Evolutionary conservation across 1,140 invertebrate genomes (phyloP).

Genomic region (Aricia agestis): DNA sequence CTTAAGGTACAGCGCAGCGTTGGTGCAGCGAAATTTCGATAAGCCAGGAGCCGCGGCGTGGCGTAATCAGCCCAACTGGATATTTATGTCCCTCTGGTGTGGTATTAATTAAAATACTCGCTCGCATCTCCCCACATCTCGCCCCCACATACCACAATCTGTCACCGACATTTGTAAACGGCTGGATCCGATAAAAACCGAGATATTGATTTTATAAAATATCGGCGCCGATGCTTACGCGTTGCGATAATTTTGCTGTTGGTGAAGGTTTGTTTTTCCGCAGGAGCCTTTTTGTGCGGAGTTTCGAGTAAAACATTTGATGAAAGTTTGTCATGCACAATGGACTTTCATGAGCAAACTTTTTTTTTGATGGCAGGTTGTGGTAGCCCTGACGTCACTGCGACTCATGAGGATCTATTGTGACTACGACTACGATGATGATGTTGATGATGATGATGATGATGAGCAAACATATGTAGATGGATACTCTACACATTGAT

Average conservation of each 20-base stretch:
- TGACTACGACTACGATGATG: no score
- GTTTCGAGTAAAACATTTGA: not conserved
- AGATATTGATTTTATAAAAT: slow-evolving; percentile 33
- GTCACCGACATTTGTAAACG: slow-evolving; percentile 56
- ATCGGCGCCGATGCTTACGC: slow-evolving; percentile 6
- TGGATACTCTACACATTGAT: no score
- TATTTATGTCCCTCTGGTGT: slow-evolving; percentile 48
- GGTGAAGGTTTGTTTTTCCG: not conserved
- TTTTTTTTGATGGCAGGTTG: no score
- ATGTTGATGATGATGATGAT: no score
- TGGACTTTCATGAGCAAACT: no score
- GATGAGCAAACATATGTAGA: no score
- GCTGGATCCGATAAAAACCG: slow-evolving; percentile 43
- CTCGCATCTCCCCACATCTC: slow-evolving; percentile 28
- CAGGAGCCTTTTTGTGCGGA: not conserved
- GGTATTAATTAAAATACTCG: slow-evolving; percentile 61
- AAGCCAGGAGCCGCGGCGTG: slow-evolving; percentile 4
- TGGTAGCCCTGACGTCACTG: no score
- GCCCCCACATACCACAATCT: slow-evolving; percentile 49
- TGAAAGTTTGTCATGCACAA: no score
- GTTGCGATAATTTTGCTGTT: slow-evolving; percentile 16
- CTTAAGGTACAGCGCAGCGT: no score
- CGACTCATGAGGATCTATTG: no score
- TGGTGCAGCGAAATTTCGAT: not conserved
- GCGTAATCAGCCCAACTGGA: slow-evolving; percentile 44